phyloP scores from a whole-genome alignment of 2,113 vertebrate genomes.

The Ceratotherium simum region DNA sequence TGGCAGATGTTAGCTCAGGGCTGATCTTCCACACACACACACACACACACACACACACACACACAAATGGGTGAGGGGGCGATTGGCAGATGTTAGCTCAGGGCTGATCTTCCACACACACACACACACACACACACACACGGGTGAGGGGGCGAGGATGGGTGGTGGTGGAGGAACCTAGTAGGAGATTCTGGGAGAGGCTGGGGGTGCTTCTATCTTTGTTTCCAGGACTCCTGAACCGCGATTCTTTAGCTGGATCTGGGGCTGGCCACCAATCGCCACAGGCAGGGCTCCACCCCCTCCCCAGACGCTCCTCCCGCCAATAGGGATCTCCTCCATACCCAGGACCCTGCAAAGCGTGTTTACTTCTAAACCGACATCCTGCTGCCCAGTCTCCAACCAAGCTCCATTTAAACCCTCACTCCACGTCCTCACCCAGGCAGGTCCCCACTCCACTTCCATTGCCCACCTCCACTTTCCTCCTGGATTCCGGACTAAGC shows the following conservation, averaged over 20 bases:
- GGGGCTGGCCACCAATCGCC: background rate
- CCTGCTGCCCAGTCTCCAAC: background rate
- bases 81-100: too few relatives aligned
- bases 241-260: constrained; percentile 13
- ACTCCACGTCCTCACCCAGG: background rate
- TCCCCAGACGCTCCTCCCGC: background rate
- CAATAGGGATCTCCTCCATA: background rate
- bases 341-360: background rate
- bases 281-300: background rate
- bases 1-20: too few relatives aligned
- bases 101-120: too few relatives aligned
- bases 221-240: background rate
- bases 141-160: too few relatives aligned
- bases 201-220: background rate
- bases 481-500: background rate
- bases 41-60: too few relatives aligned
- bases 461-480: background rate
- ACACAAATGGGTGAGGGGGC: too few relatives aligned
- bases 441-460: background rate
- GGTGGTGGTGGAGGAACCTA: background rate
- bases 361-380: background rate
- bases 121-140: too few relatives aligned
- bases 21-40: too few relatives aligned
- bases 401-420: background rate
- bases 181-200: background rate